Base-by-base conservation (phyloP, 2,113 vertebrate species). In the Formicarius rufipectus region DNA sequence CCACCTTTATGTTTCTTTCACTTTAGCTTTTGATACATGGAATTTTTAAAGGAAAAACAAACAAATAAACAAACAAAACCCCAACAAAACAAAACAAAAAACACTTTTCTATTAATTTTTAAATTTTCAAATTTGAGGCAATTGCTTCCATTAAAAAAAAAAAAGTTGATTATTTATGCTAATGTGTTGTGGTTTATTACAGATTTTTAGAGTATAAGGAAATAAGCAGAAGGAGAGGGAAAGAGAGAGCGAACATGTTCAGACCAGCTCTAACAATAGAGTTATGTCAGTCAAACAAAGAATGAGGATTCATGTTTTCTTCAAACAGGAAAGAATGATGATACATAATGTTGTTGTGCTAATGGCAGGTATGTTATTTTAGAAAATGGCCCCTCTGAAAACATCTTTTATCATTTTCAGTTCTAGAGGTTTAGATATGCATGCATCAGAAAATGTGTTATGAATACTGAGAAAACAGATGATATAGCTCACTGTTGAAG, bases 121-220 rank as follows among this genome's bases (percentile, higher is more conserved):
- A 14, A 47, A 40, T 71, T 58, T 64, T n/a, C 22, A 6, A 19
- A 28, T 40, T 23, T 84, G 27, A 39, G 23, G 2, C 28, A 74
- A 64, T 21, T 77, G 2, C 6, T n/a, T 63, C 25, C 44, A 6
- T 13, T 76, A 20, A 50, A 79, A 89, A 91, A 20, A 50, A 79
- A 89, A 91, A 14, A 21, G 2, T 22, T 73, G 3, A n/a, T 56
- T 87, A 79, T 21, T 77, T 22, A 31, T 18, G 11, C 24, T 90
- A 83, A n/a, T 76, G 21, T 15, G 5, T 50, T 1, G 2, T 1
- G 1, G 1, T 6, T 64, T 55, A 19, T 73, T 45, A 44, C 9
- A 16, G 12, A 69, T 66, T 71, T 73, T 55, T 62, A 60, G 10
- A 9, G 19, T 11, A 47, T n/a, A 53, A 75, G 35, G 39, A 83